A percentile compares a stretch with the other conserved stretches of the same genome.
phyloP scores from a whole-genome alignment of 2,113 vertebrate genomes.

The Strix uralensis region DNA sequence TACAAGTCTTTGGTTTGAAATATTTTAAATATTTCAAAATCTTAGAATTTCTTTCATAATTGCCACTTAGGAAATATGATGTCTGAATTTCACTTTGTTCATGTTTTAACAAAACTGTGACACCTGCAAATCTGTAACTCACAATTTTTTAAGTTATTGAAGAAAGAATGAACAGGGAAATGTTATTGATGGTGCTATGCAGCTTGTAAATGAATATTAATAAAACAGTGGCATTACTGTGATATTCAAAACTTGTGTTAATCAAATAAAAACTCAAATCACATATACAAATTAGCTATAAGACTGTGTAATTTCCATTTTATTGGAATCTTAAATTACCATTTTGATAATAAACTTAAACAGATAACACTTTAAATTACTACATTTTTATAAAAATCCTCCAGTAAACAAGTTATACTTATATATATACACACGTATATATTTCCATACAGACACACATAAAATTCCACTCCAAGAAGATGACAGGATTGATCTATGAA shows the following conservation, averaged over 20 bases:
- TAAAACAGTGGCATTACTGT: constrained; percentile 13
- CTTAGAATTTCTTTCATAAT: neutral
- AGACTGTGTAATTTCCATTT: neutral
- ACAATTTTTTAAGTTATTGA: constrained; percentile 23
- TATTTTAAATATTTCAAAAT: neutral
- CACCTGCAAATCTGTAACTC: constrained; percentile 15
- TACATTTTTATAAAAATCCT: neutral
- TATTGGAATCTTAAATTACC: neutral
- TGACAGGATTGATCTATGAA: neutral
- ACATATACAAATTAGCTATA: neutral
- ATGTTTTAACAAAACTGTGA: constrained; percentile 9
- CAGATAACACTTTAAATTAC: neutral
- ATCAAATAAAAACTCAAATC: neutral
- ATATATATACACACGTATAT: too few species aligned
- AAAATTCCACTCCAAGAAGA: neutral
- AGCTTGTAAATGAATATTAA: constrained; percentile 43
- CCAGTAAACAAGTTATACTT: fast-evolving
- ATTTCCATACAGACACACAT: fast-evolving
- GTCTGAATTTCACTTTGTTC: neutral
- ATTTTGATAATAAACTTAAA: neutral
- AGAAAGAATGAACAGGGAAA: constrained; percentile 17
- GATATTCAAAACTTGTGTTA: constrained; percentile 10
- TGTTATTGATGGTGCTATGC: neutral
- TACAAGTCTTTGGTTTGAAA: neutral
- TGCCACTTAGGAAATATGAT: neutral